Base-by-base conservation (phyloP, 2,797 vertebrate species). In the Lepilemur septentrionalis region DNA sequence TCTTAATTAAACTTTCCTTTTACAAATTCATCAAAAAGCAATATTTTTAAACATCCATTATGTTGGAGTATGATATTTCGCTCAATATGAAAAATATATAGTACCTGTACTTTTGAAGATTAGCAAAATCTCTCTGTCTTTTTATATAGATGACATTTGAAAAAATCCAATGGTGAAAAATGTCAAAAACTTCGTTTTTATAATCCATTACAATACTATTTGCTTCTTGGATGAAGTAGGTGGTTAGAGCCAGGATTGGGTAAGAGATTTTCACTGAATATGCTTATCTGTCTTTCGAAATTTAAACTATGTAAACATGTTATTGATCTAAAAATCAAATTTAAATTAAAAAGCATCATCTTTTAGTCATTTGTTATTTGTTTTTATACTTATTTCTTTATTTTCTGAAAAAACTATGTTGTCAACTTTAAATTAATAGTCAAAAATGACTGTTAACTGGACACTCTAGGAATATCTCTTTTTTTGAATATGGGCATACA, bases 291-390 rank as follows among this genome's bases (percentile, higher is more conserved):
- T 38, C 3, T 89, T 70, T 38, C 73, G 63, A 50, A 83, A 75
- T 95, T 95, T 93, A 93, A 84, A 38, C 70, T 76, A 75, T n/a
- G 10, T 70, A 14, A 93, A n/a, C 63, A 28, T 22, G 72, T 61
- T 50, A 38, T 59, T 78, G 41, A 93, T 89, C 86, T 10, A 81
- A 72, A 80, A 92, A 59, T 69, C 28, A 91, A 80, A n/a, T 93
- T 69, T 73, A 63, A 85, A 50, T 75, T 73, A 30, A 61, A 81
- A 70, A 85, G 5, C 35, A 73, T 69, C 30, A 2, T 91, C 13
- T 73, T 38, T 63, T 32, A 32, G 55, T 48, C 2, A 43, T 6
- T 63, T 87, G 23, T 69, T 85, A 89, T 50, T 67, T 75, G 32
- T 81, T 82, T 69, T 93, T 73, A 94, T 22, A 61, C 8, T 17